Evolutionary conservation across 2,888 invertebrate species (phyloP).

Genomic region (Sphinx pinastri): DNA sequence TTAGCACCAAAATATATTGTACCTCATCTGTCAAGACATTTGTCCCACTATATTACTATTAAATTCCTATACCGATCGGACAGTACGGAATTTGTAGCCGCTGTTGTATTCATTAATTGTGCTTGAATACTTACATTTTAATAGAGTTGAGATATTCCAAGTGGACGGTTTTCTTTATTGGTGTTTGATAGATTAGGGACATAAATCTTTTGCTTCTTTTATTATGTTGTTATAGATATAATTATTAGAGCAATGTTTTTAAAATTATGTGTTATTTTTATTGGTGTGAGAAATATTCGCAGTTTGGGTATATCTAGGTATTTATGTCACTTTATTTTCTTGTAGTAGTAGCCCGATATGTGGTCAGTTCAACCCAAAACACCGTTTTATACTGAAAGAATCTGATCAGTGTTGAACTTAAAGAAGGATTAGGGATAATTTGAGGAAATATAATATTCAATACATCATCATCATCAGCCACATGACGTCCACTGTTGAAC

Average conservation of each 20-base stretch:
- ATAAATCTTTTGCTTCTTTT: background rate
- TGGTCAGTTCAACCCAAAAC: too few species aligned
- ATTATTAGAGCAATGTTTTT: background rate
- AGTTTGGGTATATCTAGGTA: too few species aligned
- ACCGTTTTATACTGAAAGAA: too few species aligned
- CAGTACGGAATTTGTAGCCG: slow-evolving; percentile 18
- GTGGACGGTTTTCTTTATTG: slow-evolving; percentile 9
- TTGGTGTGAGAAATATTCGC: background rate
- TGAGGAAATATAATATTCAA: too few species aligned
- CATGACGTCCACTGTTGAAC: too few species aligned
- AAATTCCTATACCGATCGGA: slow-evolving; percentile 59
- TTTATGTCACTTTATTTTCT: too few species aligned
- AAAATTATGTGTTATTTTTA: background rate
- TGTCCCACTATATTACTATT: slow-evolving; percentile 67
- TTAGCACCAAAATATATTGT: slow-evolving; percentile 69
- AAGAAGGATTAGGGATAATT: too few species aligned
- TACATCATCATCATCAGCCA: too few species aligned
- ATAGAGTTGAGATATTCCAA: slow-evolving; percentile 13
- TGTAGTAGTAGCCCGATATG: background rate
- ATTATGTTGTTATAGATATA: background rate
- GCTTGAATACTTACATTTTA: slow-evolving; percentile 27
- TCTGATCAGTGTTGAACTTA: too few species aligned
- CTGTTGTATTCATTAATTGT: slow-evolving; percentile 25
- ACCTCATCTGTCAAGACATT: slow-evolving; percentile 67
- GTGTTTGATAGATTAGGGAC: background rate